Conservation (phyloP, 2,888 invertebrate genomes). For the Troilus luridus region DNA sequence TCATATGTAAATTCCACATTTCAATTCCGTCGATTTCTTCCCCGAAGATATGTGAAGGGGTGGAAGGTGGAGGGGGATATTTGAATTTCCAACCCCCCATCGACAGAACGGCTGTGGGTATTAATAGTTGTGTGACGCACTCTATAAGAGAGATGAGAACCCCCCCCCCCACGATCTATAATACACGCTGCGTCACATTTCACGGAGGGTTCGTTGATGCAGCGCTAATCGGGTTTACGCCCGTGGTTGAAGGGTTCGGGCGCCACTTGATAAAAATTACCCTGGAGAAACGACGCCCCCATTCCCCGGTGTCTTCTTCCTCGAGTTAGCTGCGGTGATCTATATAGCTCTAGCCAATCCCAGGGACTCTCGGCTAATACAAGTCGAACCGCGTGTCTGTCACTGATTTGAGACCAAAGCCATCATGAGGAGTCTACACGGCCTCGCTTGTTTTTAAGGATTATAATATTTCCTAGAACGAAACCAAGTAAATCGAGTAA, state of each 20-base stretch:
- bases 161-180: conserved; percentile 18
- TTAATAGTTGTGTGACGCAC: conserved; percentile 46
- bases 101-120: conserved; percentile 2
- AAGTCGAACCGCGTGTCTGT: conserved; percentile 15
- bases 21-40: conserved; percentile 57
- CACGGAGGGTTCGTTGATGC: conserved; percentile 8
- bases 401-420: not conserved
- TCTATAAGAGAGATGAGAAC: conserved; percentile 31
- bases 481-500: too few relatives aligned
- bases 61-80: conserved; percentile 1
- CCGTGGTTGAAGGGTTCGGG: conserved; percentile 33
- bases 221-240: conserved; percentile 26
- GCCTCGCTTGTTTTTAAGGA: too few relatives aligned
- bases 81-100: conserved; percentile 8
- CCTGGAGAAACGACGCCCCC: not conserved
- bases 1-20: conserved; percentile 62
- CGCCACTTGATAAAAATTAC: conserved; percentile 47
- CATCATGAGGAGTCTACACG: too few relatives aligned
- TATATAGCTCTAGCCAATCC: conserved; percentile 20
- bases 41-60: conserved; percentile 52
- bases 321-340: conserved; percentile 10
- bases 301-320: not conserved
- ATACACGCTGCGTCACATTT: conserved; percentile 41
- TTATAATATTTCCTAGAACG: too few relatives aligned
- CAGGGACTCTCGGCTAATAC: not conserved